Evolutionary conservation across 37 sponge, comb jelly and placozoan genomes (phyloP).

Genomic region (Tethya wilhelma): DNA sequence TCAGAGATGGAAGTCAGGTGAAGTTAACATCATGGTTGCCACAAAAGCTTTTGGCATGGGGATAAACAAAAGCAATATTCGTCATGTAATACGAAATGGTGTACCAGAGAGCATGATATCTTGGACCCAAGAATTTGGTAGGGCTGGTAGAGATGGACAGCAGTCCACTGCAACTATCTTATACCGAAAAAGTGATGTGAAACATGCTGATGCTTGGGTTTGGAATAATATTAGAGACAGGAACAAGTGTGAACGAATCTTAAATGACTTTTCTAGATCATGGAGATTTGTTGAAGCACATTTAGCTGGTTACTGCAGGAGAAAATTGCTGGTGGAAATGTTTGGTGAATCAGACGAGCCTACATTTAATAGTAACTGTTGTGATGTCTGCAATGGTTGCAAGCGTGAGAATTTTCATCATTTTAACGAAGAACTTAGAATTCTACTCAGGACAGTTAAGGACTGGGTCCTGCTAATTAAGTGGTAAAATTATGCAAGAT

Average conservation of each 20-base stretch:
- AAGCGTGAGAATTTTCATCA: no score
- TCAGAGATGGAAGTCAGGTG: conserved; percentile 31
- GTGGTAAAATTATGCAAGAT: no score
- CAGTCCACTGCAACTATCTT: not conserved
- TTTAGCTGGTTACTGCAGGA: not conserved
- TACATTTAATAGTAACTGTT: not conserved
- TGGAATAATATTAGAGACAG: not conserved
- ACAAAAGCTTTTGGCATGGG: conserved; percentile 45
- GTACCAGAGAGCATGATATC: conserved; percentile 2
- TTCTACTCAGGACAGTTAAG: no score
- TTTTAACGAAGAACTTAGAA: not conserved
- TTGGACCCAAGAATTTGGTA: conserved; percentile 20
- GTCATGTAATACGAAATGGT: conserved; percentile 24
- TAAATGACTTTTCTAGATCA: not conserved
- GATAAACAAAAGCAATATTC: conserved; percentile 17
- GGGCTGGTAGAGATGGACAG: conserved; percentile 20
- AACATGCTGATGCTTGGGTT: conserved; percentile 2
- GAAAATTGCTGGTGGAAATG: not conserved
- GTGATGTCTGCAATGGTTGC: no score
- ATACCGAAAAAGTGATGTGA: not conserved
- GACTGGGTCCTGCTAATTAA: no score
- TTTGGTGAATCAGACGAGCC: not conserved
- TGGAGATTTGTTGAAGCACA: conserved; percentile 2
- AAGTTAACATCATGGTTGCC: conserved; percentile 34
- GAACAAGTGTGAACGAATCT: not conserved